phyloP scores from a whole-genome alignment of 1,140 invertebrate species.

The Pseudomyrmex flavicornis region DNA sequence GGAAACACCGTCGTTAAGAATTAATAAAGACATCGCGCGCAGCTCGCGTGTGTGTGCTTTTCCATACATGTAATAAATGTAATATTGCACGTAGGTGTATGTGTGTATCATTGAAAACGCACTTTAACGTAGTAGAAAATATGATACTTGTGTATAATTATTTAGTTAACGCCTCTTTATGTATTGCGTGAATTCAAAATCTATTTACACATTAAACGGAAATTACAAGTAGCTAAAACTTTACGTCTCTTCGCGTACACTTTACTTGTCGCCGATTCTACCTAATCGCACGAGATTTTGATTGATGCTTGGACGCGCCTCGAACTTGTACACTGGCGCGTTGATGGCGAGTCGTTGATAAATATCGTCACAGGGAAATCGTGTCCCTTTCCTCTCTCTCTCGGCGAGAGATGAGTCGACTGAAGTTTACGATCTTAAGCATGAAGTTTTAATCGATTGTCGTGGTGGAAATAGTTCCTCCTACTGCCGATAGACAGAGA shows the following conservation, averaged over 20 bases:
- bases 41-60: neutral
- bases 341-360: constrained; percentile 17
- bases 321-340: neutral
- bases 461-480: constrained; percentile 51
- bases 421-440: constrained; percentile 63
- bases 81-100: too few relatives aligned
- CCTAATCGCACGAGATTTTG: neutral
- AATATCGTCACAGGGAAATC: constrained; percentile 13
- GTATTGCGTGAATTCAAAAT: neutral
- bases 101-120: too few relatives aligned
- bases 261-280: too few relatives aligned
- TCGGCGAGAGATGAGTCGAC: constrained; percentile 12
- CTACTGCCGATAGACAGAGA: constrained; percentile 36
- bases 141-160: neutral
- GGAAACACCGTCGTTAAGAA: constrained; percentile 13
- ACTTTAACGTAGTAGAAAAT: neutral
- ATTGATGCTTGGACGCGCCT: neutral
- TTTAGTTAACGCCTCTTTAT: neutral
- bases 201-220: neutral
- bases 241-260: neutral
- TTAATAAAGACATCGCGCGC: constrained; percentile 27
- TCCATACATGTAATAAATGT: too few relatives aligned
- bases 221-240: neutral
- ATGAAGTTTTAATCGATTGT: constrained; percentile 69
- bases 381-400: neutral